Base-by-base conservation (phyloP, 1,140 invertebrate species). In the Plectrocnemia conspersa region DNA sequence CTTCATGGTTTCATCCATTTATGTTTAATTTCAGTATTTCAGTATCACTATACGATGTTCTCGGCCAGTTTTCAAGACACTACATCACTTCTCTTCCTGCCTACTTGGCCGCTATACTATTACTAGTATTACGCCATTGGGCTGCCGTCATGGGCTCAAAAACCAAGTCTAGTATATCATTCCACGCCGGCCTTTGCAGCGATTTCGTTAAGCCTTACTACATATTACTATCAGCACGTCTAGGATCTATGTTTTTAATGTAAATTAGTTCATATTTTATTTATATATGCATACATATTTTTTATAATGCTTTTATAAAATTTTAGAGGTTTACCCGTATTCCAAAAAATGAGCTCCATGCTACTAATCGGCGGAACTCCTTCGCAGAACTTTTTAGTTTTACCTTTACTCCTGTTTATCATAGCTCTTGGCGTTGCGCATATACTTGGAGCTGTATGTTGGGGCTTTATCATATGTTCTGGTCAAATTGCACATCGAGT, bases 401-500 rank as follows among this genome's bases (percentile, higher is more conserved):
- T 76, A 18, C 72, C 73, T 11, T 47, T 75, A 7, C 16, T 74
- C 3, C 52, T 76, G 42, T 72, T 72, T 56, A 63, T 69, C 22
- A 69, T 75, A 9, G 73, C 75, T 53, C 64, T 79, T 15, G 72
- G 73, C 23, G 57, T 79, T 15, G 65, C 78, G 9, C 73, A 75
- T 62, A 27, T 78, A 13, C 64, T 79, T 32, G 70, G 72, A 2
- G 46, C 77, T 25, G 61, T 61, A 11, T 65, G 74, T 32, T 77
- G 76, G 48, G 66, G 70, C 38, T 69, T 72, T 2, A 65, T 82
- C 19, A 66, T 82, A 52, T 76, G 79, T 49, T 75, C 76, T 36
- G 80, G 81, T 54, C 78, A 79, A 16, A 69, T 80, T 2, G 72
- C 76, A 22, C 76, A 81, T 58, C 78, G 77, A 64, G 63, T 82